phyloP scores from a whole-genome alignment of 2,797 vertebrate species.

The Aeoliscus strigatus region DNA sequence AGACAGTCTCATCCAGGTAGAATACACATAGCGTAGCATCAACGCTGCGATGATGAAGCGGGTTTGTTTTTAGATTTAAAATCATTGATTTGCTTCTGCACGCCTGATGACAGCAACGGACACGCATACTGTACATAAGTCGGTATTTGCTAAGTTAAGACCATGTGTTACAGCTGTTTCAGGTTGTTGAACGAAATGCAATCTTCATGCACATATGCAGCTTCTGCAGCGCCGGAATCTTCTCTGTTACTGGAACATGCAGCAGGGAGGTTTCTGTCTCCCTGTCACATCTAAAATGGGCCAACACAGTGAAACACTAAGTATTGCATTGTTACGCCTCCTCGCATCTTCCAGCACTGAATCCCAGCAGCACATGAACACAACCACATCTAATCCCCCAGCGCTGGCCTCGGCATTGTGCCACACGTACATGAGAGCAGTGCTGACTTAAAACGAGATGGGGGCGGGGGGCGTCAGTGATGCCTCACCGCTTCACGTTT shows the following conservation, averaged over 20 bases:
- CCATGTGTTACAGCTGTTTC: no score
- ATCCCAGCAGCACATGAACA: conserved; percentile 20
- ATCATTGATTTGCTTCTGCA: no score
- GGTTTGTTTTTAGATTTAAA: no score
- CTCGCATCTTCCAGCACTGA: conserved; percentile 34
- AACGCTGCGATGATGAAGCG: no score
- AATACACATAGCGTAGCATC: no score
- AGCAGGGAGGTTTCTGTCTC: conserved; percentile 18
- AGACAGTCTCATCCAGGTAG: no score
- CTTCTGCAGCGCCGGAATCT: no score
- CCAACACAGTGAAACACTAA: conserved; percentile 30
- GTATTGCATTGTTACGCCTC: conserved; percentile 32
- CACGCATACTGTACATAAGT: no score
- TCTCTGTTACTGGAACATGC: conserved; percentile 10
- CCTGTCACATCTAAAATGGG: conserved; percentile 28
- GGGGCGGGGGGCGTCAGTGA: conserved; percentile 1
- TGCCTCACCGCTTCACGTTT: conserved; percentile 12
- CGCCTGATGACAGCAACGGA: no score
- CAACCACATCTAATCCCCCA: conserved; percentile 36
- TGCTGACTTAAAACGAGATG: conserved; percentile 10
- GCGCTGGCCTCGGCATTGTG: conserved; percentile 19
- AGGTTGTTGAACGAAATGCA: neutral
- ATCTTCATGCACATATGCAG: conserved; percentile 1
- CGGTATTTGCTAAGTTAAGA: no score
- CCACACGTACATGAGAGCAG: conserved; percentile 15